Conservation (phyloP, 92 coral and sea anemone species). For the Virgularia gustaviana region DNA sequence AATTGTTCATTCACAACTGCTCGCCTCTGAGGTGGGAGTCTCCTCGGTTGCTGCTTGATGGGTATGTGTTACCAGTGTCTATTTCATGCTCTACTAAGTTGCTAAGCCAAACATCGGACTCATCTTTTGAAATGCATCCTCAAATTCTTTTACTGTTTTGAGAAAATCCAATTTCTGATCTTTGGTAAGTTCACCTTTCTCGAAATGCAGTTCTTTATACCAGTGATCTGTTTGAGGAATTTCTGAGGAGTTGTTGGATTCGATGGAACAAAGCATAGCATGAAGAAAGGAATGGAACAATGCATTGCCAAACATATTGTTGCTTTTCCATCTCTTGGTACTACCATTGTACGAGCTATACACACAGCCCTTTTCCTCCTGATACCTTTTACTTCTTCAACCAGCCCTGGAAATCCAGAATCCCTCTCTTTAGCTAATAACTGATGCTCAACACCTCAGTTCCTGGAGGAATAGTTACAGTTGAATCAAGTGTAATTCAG, state of each 20-base stretch:
- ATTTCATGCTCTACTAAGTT: slow-evolving; percentile 50
- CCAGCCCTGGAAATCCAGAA: slow-evolving; percentile 38
- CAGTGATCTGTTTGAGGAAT: too few relatives aligned
- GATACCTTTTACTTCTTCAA: slow-evolving; percentile 28
- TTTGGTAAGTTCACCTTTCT: slow-evolving; percentile 34
- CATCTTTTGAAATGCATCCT: slow-evolving; percentile 39
- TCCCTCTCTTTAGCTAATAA: slow-evolving; percentile 28
- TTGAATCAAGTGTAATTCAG: slow-evolving; percentile 27
- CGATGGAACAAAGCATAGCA: too few relatives aligned
- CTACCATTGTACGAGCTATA: slow-evolving; percentile 32
- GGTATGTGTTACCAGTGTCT: slow-evolving; percentile 52
- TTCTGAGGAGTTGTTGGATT: too few relatives aligned
- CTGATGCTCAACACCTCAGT: background rate
- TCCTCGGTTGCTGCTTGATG: slow-evolving; percentile 44
- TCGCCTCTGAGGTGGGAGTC: slow-evolving; percentile 36
- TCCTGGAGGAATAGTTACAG: background rate
- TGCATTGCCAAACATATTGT: slow-evolving; percentile 43
- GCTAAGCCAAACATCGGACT: slow-evolving; percentile 47
- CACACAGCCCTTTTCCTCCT: background rate
- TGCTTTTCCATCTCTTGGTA: slow-evolving; percentile 34
- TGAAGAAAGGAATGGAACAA: too few relatives aligned
- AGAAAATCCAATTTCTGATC: slow-evolving; percentile 35
- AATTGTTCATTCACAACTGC: slow-evolving; percentile 28
- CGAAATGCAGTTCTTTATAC: slow-evolving; percentile 14
- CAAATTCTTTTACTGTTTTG: slow-evolving; percentile 42